phyloP scores from a whole-genome alignment of 2,797 vertebrate genomes.

The Lagocephalus sceleratus region DNA sequence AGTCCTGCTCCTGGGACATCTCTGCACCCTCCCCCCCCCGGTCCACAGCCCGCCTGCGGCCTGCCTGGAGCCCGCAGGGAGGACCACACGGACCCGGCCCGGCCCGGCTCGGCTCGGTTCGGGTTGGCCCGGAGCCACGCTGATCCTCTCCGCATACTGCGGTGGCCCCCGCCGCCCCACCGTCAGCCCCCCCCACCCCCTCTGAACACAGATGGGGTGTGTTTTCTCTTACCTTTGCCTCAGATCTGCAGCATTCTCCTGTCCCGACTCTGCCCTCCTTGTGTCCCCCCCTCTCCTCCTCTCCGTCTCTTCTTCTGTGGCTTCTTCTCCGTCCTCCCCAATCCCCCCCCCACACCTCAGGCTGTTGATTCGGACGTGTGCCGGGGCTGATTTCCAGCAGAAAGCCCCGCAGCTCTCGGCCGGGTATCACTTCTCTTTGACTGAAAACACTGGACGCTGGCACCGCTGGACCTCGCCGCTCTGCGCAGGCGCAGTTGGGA shows the following conservation, averaged over 20 bases:
- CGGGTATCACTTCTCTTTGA: conserved; percentile 8
- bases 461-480: conserved; percentile 26
- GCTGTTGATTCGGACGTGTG: background rate
- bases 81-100: conserved; percentile 35
- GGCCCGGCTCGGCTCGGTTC: conserved; percentile 33
- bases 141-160: conserved; percentile 60
- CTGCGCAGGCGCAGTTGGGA: conserved; percentile 48
- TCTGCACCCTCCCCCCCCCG: background rate
- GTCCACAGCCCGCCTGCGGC: background rate
- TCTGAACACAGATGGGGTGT: conserved; percentile 20
- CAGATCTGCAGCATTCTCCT: conserved; percentile 51
- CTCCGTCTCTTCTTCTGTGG: conserved; percentile 10
- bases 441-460: conserved; percentile 27
- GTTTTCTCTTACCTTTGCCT: conserved; percentile 57
- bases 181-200: conserved; percentile 6
- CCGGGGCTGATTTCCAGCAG: background rate
- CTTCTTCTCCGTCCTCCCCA: conserved; percentile 2
- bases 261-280: conserved; percentile 19
- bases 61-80: conserved; percentile 1
- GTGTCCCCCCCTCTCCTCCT: conserved; percentile 23
- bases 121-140: conserved; percentile 64
- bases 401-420: background rate
- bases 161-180: conserved; percentile 19
- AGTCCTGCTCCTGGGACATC: too few relatives aligned
- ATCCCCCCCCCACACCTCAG: conserved; percentile 6